Percentiles rank a stretch among this genome's conserved stretches.
Evolutionary conservation across 2,888 invertebrate genomes (phyloP).

Genomic region (Oxyscelio sp.): DNA sequence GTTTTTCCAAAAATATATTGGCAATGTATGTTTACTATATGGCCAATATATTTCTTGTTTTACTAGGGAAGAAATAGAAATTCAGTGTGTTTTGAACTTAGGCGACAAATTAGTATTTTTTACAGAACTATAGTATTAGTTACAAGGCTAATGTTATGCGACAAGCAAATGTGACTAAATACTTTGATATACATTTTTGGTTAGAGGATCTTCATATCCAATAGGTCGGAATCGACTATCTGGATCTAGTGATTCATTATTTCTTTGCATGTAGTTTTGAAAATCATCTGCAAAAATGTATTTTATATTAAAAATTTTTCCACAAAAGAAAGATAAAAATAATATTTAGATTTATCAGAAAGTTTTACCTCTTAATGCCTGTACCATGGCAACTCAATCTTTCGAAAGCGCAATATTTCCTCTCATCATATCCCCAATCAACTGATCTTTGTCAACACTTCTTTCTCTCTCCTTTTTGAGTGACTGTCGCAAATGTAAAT

Average conservation of each 20-base stretch:
- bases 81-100: background rate
- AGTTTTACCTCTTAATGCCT: conserved; percentile 28
- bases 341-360: conserved; percentile 6
- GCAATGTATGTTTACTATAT: too few species aligned
- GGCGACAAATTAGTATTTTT: too few species aligned
- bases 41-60: too few species aligned
- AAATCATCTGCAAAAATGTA: conserved; percentile 18
- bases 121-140: too few species aligned
- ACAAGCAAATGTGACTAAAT: background rate
- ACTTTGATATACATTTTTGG: conserved; percentile 1
- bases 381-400: conserved; percentile 31
- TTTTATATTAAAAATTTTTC: conserved; percentile 3
- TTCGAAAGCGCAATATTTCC: conserved; percentile 24
- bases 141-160: too few species aligned
- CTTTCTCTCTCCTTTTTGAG: conserved; percentile 29
- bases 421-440: conserved; percentile 31
- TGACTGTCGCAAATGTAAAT: conserved; percentile 23
- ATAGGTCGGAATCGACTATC: conserved; percentile 5
- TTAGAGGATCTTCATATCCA: conserved; percentile 22
- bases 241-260: background rate
- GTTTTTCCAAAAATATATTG: too few species aligned
- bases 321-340: conserved; percentile 11
- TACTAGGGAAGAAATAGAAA: too few species aligned
- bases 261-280: conserved; percentile 8
- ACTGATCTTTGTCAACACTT: conserved; percentile 35